Conservation (phyloP, 2,113 vertebrate genomes). For the Gambusia affinis region DNA sequence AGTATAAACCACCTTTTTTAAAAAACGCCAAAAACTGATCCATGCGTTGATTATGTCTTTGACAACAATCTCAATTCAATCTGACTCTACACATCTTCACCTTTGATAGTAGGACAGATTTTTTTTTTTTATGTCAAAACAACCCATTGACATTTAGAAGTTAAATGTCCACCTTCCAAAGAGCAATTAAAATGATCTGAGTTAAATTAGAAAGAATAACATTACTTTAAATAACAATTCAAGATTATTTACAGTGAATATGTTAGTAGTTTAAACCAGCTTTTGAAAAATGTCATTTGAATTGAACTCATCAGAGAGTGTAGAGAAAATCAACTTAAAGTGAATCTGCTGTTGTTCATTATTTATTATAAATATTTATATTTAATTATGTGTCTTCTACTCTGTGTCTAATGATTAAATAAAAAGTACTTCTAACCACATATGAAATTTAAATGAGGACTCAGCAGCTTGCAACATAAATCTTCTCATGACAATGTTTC, state of each 20-base stretch:
- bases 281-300: neutral
- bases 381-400: slow-evolving; percentile 28
- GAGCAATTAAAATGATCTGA: neutral
- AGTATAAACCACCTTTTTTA: neutral
- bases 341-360: slow-evolving; percentile 5
- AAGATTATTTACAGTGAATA: neutral
- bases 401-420: slow-evolving; percentile 54
- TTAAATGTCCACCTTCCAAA: too few relatives aligned
- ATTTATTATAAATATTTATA: slow-evolving; percentile 29
- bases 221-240: too few relatives aligned
- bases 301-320: neutral
- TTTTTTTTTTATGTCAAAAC: too few relatives aligned
- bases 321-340: neutral
- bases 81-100: too few relatives aligned
- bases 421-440: slow-evolving; percentile 54
- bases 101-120: too few relatives aligned
- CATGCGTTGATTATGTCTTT: too few relatives aligned
- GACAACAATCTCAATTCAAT: too few relatives aligned
- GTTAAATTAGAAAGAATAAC: neutral
- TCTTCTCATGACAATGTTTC: slow-evolving; percentile 76
- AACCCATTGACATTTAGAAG: too few relatives aligned
- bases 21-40: too few relatives aligned
- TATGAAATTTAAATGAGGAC: slow-evolving; percentile 69
- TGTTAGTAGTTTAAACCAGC: neutral
- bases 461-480: slow-evolving; percentile 71